Evolutionary conservation across 2,797 vertebrate genomes (phyloP).

Genomic region (Dallia pectoralis): DNA sequence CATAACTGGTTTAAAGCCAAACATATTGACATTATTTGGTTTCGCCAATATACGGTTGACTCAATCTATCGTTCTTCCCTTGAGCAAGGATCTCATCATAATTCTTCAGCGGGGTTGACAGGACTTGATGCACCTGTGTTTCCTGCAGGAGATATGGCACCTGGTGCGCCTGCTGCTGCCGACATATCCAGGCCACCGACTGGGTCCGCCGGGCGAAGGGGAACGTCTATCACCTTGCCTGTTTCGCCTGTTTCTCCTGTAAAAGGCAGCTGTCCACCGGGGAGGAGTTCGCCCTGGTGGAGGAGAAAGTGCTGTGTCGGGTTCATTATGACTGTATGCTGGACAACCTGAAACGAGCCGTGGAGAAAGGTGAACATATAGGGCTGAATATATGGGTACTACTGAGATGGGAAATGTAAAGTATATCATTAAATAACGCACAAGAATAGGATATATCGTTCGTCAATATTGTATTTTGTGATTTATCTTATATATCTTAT

Average conservation of each 20-base stretch:
- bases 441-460: not conserved
- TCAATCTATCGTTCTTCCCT: too few species aligned
- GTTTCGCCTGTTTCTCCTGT: constrained; percentile 96
- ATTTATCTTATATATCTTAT: too few species aligned
- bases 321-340: constrained; percentile 94
- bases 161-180: constrained; percentile 90
- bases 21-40: not conserved
- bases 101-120: not conserved
- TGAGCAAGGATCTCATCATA: not conserved
- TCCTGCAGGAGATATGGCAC: constrained; percentile 86
- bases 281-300: constrained; percentile 94
- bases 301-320: constrained; percentile 91
- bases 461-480: not conserved
- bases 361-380: constrained; percentile 85
- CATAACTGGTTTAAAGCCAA: not conserved
- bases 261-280: constrained; percentile 94
- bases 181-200: constrained; percentile 91
- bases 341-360: constrained; percentile 92
- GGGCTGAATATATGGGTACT: too few species aligned
- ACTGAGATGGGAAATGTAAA: not conserved
- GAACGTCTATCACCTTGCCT: constrained; percentile 92
- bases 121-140: not conserved
- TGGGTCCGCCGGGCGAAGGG: constrained; percentile 95
- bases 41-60: too few species aligned
- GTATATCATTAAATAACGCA: not conserved